Evolutionary conservation across 1,140 invertebrate genomes (phyloP).

Genomic region (Lucilia cuprina): DNA sequence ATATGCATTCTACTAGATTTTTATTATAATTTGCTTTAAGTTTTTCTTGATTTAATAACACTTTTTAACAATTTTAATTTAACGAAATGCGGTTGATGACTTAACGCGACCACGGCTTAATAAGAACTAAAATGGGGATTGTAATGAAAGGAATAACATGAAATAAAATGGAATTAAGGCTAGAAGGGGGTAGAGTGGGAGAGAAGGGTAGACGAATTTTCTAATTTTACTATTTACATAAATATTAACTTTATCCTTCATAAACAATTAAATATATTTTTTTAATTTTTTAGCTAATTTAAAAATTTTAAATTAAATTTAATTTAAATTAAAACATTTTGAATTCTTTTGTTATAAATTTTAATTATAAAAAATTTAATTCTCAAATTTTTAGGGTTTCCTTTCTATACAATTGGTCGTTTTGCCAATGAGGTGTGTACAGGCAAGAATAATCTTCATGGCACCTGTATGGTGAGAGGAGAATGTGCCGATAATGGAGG

Average conservation of each 20-base stretch:
- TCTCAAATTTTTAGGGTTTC: slow-evolving; percentile 63
- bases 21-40: background rate
- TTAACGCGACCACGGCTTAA: background rate
- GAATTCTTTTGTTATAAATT: too few species aligned
- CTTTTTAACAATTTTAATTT: background rate
- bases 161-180: background rate
- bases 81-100: background rate
- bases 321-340: too few species aligned
- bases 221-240: too few species aligned
- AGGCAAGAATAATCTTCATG: slow-evolving; percentile 70
- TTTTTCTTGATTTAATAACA: background rate
- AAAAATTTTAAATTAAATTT: too few species aligned
- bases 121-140: background rate
- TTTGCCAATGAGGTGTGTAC: slow-evolving; percentile 74
- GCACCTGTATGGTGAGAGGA: slow-evolving; percentile 77
- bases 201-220: too few species aligned
- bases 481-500: slow-evolving; percentile 78
- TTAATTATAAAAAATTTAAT: too few species aligned
- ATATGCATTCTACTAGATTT: background rate
- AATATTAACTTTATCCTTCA: too few species aligned
- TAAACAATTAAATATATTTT: too few species aligned
- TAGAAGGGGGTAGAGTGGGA: too few species aligned
- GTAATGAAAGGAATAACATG: background rate
- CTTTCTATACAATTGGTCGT: slow-evolving; percentile 75
- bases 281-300: too few species aligned